These are phyloP conservation scores for Sarotherodon lohbergeri DNA, from an alignment of 2,113 vertebrate genomes.

Conservation along the genomic window DNA sequence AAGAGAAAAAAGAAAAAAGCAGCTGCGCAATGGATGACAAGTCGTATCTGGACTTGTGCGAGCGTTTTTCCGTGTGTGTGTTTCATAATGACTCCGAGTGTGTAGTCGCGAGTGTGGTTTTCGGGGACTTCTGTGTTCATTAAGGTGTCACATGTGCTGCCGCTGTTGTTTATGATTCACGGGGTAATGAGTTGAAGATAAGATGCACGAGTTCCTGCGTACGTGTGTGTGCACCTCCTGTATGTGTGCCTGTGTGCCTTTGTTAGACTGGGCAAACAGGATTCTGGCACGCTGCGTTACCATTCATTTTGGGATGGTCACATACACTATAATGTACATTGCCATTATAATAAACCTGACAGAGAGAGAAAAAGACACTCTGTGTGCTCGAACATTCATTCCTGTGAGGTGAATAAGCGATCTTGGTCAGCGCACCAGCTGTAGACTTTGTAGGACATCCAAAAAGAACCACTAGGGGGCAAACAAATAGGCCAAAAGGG, in stretches of 20 bases:
- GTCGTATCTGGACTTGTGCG: constrained; percentile 41
- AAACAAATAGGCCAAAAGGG: neutral
- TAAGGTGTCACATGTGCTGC: constrained; percentile 40
- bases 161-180: constrained; percentile 33
- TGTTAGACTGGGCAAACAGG: neutral
- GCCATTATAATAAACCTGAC: neutral
- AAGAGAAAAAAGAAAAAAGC: constrained; percentile 11
- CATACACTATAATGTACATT: neutral
- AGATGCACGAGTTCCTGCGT: constrained; percentile 9
- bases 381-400: neutral
- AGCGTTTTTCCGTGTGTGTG: neutral
- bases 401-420: neutral
- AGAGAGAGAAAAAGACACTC: neutral
- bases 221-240: neutral
- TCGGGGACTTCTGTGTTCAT: constrained; percentile 34
- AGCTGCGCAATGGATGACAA: constrained; percentile 50
- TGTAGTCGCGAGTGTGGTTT: neutral
- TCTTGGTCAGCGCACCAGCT: neutral
- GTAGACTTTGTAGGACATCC: neutral
- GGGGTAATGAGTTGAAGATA: constrained; percentile 51
- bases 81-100: constrained; percentile 31
- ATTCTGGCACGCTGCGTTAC: neutral
- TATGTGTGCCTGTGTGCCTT: neutral
- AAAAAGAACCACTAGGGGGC: neutral
- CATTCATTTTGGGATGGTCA: neutral